Percentiles rank a stretch among this genome's conserved stretches.
Evolutionary conservation across 2,113 vertebrate species (phyloP).

Genomic region (Albula glossodonta): DNA sequence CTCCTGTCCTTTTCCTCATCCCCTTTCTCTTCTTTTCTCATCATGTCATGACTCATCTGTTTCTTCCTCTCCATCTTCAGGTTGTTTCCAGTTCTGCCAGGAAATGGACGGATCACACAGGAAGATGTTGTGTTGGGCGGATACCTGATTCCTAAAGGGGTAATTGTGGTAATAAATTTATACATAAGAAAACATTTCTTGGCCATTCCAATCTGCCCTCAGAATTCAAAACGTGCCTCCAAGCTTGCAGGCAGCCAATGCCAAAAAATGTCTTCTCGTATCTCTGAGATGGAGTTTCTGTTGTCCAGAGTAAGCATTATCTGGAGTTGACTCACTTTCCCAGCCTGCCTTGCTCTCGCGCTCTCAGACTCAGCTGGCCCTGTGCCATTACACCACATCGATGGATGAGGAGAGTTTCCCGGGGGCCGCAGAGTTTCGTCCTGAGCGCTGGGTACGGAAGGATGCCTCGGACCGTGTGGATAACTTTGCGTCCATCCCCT

Average conservation of each 20-base stretch:
- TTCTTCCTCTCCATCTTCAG: slow-evolving; percentile 33
- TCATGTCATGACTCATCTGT: slow-evolving; percentile 38
- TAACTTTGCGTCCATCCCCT: slow-evolving; percentile 90
- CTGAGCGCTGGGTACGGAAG: slow-evolving; percentile 84
- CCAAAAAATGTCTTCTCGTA: too few species aligned
- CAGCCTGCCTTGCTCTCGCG: not conserved
- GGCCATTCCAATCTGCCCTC: too few species aligned
- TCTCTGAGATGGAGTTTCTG: too few species aligned
- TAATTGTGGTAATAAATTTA: slow-evolving; percentile 47
- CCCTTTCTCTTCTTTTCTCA: not conserved
- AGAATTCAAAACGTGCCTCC: too few species aligned
- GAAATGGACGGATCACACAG: slow-evolving; percentile 86
- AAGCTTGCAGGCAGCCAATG: too few species aligned
- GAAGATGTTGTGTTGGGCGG: slow-evolving; percentile 85
- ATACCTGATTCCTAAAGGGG: slow-evolving; percentile 91
- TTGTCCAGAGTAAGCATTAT: too few species aligned
- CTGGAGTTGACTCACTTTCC: not conserved
- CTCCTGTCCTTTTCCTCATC: not conserved
- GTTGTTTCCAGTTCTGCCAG: slow-evolving; percentile 89
- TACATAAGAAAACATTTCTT: too few species aligned
- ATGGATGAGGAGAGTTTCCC: slow-evolving; percentile 80
- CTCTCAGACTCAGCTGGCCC: slow-evolving; percentile 83
- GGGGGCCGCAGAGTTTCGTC: slow-evolving; percentile 74
- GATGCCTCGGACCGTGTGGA: slow-evolving; percentile 78
- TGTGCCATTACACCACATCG: slow-evolving; percentile 89